Base-by-base conservation (phyloP, 2,113 vertebrate species). In the Rhynchomys soricoides region DNA sequence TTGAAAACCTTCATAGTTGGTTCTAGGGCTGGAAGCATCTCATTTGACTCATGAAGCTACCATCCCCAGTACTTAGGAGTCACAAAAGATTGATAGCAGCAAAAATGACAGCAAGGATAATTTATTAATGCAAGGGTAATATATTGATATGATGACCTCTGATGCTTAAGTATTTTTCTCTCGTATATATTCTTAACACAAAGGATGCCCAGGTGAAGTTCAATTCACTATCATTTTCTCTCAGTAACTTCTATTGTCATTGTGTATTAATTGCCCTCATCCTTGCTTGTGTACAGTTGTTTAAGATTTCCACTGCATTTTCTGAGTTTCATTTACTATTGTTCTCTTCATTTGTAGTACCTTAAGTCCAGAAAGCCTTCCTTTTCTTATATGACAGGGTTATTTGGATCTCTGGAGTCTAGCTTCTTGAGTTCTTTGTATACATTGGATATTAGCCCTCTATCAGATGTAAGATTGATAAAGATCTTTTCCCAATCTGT, bases 181-280 rank as follows among this genome's bases (percentile, higher is more conserved):
- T 74, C 66, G 0, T 52, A 48, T 17, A 5, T 45, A 90, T 86
- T 1, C 40, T 96, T 73, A 68, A 81, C 86, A 21, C 29, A 88
- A 95, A 93, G 29, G 31, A 92, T 91, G 34, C 48, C 2, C 52
- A 86, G 6, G 3, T 78, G 45, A 89, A 90, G 77, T 95, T 96
- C 52, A 55, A 1, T 93, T 93, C 37, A 79, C 8, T 90, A 15
- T 7, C 3, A 86, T 45, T 92, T 90, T 6, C 17, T 95, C 40
- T 5, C 50, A 31, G 24, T 70, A 70, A 71, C 86, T 7, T 73
- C n/a, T 91, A 3, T 70, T 7, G 87, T 81, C 22, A 75, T 83
- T 43, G 95, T 59, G 11, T 24, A 85, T 96, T 77, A 86, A 86
- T 6, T 93, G 34, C 29, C 40, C 16, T 8, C 37, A 88, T 55